These are phyloP conservation scores for Pristionchus pacificus DNA, from an alignment of 1,140 invertebrate genomes.

Conservation along the genomic window DNA sequence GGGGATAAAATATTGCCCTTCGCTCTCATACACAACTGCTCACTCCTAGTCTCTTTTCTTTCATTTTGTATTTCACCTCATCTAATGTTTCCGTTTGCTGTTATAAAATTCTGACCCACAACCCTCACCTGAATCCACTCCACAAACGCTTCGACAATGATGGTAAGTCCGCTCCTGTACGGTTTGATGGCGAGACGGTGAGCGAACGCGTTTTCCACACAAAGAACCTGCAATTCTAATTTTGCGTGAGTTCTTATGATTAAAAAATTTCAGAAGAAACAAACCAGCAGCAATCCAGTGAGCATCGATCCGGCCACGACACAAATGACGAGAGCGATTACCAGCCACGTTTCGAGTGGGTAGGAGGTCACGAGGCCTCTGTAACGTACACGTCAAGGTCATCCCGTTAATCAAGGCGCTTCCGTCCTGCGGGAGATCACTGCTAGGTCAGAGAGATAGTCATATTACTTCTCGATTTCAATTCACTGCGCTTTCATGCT, in stretches of 20 bases:
- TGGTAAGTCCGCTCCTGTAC: slow-evolving; percentile 47
- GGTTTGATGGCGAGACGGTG: slow-evolving; percentile 38
- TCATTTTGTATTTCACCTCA: no score
- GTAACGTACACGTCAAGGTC: not conserved
- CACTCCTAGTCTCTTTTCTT: no score
- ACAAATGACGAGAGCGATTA: slow-evolving; percentile 39
- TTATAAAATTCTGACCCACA: no score
- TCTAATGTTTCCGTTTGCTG: no score
- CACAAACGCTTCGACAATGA: slow-evolving; percentile 45
- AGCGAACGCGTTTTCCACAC: slow-evolving; percentile 52
- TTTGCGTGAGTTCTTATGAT: slow-evolving; percentile 7
- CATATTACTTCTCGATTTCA: no score
- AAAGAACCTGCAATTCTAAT: slow-evolving; percentile 51
- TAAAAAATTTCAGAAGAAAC: not conserved
- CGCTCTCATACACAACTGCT: no score
- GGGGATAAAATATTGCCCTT: no score
- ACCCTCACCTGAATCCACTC: slow-evolving; percentile 54
- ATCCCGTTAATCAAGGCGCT: no score
- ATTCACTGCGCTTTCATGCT: no score
- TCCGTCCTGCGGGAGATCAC: no score
- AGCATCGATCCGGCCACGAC: slow-evolving; percentile 51
- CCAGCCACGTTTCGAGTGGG: slow-evolving; percentile 50
- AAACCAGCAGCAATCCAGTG: slow-evolving; percentile 43
- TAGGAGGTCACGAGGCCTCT: slow-evolving; percentile 49
- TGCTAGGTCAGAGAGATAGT: no score